These are phyloP conservation scores for Drusus annulatus DNA, from an alignment of 1,140 invertebrate species.

Conservation along the genomic window DNA sequence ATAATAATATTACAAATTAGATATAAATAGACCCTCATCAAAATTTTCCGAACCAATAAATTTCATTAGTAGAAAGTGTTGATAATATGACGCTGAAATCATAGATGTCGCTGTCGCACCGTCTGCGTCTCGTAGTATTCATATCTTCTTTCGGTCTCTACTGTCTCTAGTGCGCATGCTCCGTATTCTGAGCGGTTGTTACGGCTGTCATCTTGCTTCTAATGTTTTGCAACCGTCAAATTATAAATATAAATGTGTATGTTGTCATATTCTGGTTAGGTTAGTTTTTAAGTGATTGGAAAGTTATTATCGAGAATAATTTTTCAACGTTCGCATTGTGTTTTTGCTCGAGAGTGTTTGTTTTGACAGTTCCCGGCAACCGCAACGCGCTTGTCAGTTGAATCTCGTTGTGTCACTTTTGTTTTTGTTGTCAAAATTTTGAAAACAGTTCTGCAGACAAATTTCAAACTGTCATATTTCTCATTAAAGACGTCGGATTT, in stretches of 20 bases:
- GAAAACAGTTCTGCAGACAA: slow-evolving; percentile 29
- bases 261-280: slow-evolving; percentile 4
- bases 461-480: slow-evolving; percentile 31
- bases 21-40: no score
- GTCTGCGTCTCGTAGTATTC: no score
- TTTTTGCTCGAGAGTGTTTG: slow-evolving; percentile 16
- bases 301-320: not conserved
- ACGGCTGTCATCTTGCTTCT: slow-evolving; percentile 42
- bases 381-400: slow-evolving; percentile 38
- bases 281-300: not conserved
- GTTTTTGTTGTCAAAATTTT: slow-evolving; percentile 47
- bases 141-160: not conserved
- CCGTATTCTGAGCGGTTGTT: slow-evolving; percentile 36
- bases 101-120: slow-evolving; percentile 26
- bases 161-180: slow-evolving; percentile 28
- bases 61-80: not conserved
- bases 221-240: slow-evolving; percentile 42
- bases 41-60: not conserved
- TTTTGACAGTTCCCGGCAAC: slow-evolving; percentile 47
- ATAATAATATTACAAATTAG: no score
- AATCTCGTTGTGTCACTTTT: slow-evolving; percentile 43
- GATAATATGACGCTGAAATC: not conserved
- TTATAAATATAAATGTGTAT: slow-evolving; percentile 17
- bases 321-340: slow-evolving; percentile 9
- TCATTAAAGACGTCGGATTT: slow-evolving; percentile 7